phyloP scores from a whole-genome alignment of 2,113 vertebrate genomes.

The Prinia subflava region DNA sequence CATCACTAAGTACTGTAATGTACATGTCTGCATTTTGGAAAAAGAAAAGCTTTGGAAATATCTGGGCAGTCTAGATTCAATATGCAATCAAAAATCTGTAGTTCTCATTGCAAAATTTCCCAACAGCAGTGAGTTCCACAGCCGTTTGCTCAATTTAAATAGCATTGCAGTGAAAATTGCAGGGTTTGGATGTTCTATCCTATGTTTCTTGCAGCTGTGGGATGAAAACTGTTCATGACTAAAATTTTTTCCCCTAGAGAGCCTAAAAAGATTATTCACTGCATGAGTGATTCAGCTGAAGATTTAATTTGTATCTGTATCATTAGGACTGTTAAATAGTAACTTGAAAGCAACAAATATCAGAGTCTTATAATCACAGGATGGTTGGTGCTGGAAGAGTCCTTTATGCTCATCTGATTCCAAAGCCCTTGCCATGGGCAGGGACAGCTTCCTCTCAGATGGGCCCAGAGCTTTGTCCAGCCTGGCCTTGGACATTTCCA shows the following conservation, averaged over 20 bases:
- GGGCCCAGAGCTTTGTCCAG: background rate
- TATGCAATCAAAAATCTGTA: background rate
- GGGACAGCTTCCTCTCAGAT: background rate
- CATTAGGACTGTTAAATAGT: background rate
- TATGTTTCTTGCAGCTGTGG: background rate
- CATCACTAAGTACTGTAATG: background rate
- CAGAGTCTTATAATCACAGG: background rate
- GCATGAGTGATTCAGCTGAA: background rate
- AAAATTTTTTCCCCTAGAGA: background rate
- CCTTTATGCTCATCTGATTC: background rate
- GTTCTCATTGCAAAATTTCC: background rate
- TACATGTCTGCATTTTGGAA: background rate
- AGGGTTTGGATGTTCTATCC: background rate
- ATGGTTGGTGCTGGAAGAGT: background rate
- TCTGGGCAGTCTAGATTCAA: background rate
- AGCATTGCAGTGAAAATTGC: background rate
- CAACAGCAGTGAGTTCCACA: background rate
- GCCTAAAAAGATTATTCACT: background rate
- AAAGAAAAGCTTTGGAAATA: background rate
- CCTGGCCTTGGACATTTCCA: background rate
- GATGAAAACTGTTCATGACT: background rate
- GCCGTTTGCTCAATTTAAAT: background rate
- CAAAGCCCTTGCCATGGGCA: background rate
- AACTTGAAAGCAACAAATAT: background rate
- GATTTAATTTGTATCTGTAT: background rate